Base-by-base conservation (phyloP, 2,888 invertebrate genomes). In the Tanypteryx hageni region DNA sequence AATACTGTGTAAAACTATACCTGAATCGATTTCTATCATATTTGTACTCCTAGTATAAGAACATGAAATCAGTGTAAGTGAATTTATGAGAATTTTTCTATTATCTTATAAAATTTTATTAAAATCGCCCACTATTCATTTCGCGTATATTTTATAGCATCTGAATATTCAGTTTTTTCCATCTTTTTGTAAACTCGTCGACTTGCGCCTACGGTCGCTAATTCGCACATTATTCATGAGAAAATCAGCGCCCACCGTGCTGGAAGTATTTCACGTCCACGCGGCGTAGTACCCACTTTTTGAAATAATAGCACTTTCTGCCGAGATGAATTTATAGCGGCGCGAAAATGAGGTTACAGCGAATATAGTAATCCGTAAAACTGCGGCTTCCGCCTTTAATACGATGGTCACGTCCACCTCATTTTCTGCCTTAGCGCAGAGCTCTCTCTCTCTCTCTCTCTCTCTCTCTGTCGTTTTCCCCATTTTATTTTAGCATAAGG, bases 271-370 rank as follows among this genome's bases (percentile, higher is more conserved):
- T 76, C 27, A 27, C 76, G 22, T 27, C 76, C 10, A 18, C n/a
- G 64, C 64, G 16, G 64, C 64, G 18, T 22, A 27, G 22, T 76
- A 5, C 1, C 44, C n/a, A 3, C 44, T 44, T 5, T 44, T 44
- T 5, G 44, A 44, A 44, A 44, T 44, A 44, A 16, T 7, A 82
- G 31, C 16, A 8, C 11, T 5, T n/a, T 82, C 82, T 14, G 9
- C 76, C n/a, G 85, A 85, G 85, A 57, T n/a, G 85, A 85, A 85
- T 85, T 85, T 85, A 85, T 57, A 57, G 14, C 61, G 27, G 18
- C 31, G 16, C 14, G 59, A 61, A 86, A 61, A 86, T 86, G 86
- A 27, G 58, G 59, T 86, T 16, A 27, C 5, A 8, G 22, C 22
- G n/a, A 59, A 61, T 14, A 58, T 14, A 27, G 27, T 18, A 86